phyloP scores from a whole-genome alignment of 2,113 vertebrate species.

The Oplegnathus fasciatus region DNA sequence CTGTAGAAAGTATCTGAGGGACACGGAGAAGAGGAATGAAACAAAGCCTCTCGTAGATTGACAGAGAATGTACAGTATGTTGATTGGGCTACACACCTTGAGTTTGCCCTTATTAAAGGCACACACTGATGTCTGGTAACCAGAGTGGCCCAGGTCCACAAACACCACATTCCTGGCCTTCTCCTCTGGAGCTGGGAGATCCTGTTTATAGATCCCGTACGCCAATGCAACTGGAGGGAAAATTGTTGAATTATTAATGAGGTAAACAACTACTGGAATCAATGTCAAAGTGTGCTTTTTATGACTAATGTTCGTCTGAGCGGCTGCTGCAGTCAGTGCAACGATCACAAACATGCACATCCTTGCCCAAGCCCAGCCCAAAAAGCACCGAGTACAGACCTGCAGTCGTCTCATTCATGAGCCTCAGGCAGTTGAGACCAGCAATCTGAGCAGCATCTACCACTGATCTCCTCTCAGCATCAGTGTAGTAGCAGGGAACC shows the following conservation, averaged over 20 bases:
- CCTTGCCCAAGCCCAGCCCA: not conserved
- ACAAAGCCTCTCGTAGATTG: not conserved
- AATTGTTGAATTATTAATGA: not conserved
- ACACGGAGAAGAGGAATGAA: slow-evolving; percentile 39
- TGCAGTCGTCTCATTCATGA: slow-evolving; percentile 98
- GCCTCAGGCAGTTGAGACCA: slow-evolving; percentile 94
- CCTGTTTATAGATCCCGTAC: slow-evolving; percentile 99
- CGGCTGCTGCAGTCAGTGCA: not conserved
- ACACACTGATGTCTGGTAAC: slow-evolving; percentile 96
- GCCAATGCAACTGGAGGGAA: slow-evolving; percentile 91
- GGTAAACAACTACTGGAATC: not conserved
- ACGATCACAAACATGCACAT: not conserved
- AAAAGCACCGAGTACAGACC: slow-evolving; percentile 80
- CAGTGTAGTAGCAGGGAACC: slow-evolving; percentile 97
- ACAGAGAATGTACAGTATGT: not conserved
- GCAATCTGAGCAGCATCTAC: slow-evolving; percentile 98
- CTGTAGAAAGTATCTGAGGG: slow-evolving; percentile 91
- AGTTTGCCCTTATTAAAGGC: slow-evolving; percentile 98
- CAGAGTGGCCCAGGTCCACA: slow-evolving; percentile 97
- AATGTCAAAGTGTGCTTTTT: not conserved
- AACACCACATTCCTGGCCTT: slow-evolving; percentile 97
- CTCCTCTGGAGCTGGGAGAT: slow-evolving; percentile 94
- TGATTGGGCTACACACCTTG: slow-evolving; percentile 86
- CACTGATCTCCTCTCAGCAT: slow-evolving; percentile 96
- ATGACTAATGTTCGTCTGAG: not conserved